Conservation (phyloP, 2,888 invertebrate genomes). For the Lasioglossum leucozonium region DNA sequence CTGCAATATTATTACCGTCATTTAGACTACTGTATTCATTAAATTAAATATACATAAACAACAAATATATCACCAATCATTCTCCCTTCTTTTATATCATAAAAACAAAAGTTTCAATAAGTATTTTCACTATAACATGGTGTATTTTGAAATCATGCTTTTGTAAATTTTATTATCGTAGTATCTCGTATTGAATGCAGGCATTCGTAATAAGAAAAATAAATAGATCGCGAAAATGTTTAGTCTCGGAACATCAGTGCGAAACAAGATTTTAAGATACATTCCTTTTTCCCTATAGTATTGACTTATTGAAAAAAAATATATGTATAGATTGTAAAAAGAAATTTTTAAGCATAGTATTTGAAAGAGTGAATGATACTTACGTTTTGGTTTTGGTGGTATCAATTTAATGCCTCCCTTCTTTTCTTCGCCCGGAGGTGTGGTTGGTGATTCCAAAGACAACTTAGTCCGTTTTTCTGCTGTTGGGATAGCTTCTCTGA, state of each 20-base stretch:
- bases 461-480: constrained; percentile 92
- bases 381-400: constrained; percentile 95
- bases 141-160: background rate
- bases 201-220: background rate
- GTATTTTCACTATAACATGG: background rate
- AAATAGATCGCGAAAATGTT: constrained; percentile 13
- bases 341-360: constrained; percentile 47
- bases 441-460: constrained; percentile 78
- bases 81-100: background rate
- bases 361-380: constrained; percentile 86
- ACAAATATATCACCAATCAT: background rate
- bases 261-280: constrained; percentile 32
- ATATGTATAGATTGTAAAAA: constrained; percentile 43
- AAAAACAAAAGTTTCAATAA: background rate
- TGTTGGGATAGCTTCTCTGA: constrained; percentile 84
- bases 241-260: constrained; percentile 56
- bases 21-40: background rate
- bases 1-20: background rate
- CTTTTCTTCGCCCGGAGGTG: constrained; percentile 86
- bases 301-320: constrained; percentile 38
- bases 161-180: background rate
- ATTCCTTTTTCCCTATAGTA: constrained; percentile 44
- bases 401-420: constrained; percentile 94
- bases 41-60: background rate
- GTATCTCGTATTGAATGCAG: background rate